phyloP scores from a whole-genome alignment of 2,888 invertebrate genomes.

The Agonopterix alstromeriana region DNA sequence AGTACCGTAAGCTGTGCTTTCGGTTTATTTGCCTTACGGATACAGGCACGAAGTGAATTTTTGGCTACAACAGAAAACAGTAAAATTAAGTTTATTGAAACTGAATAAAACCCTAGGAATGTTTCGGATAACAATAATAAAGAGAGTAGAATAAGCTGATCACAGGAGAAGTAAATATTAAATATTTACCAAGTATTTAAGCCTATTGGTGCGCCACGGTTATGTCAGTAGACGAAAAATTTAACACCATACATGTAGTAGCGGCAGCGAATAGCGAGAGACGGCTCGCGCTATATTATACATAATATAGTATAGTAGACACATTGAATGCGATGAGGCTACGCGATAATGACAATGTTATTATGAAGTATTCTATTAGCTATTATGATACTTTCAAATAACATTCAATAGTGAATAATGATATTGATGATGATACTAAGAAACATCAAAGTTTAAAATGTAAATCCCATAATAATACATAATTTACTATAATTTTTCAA shows the following conservation, averaged over 20 bases:
- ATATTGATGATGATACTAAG: slow-evolving; percentile 23
- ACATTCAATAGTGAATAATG: slow-evolving; percentile 52
- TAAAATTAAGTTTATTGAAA: slow-evolving; percentile 37
- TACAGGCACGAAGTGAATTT: slow-evolving; percentile 52
- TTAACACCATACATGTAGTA: slow-evolving; percentile 15
- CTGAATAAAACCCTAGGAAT: slow-evolving; percentile 61
- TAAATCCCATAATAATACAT: slow-evolving; percentile 45
- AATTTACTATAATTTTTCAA: slow-evolving; percentile 41
- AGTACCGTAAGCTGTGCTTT: slow-evolving; percentile 57
- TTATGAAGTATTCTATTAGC: slow-evolving; percentile 27
- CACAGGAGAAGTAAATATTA: slow-evolving; percentile 70
- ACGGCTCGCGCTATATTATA: background rate
- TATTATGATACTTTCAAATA: slow-evolving; percentile 48
- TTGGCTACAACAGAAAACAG: slow-evolving; percentile 29
- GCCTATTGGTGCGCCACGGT: slow-evolving; percentile 41
- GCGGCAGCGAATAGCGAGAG: slow-evolving; percentile 4
- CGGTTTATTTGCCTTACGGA: slow-evolving; percentile 41
- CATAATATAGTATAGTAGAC: background rate
- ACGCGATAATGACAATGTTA: slow-evolving; percentile 45
- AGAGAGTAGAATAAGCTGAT: slow-evolving; percentile 58
- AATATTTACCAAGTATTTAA: slow-evolving; percentile 57
- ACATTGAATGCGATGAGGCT: slow-evolving; percentile 45
- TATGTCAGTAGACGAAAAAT: slow-evolving; percentile 23
- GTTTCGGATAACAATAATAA: slow-evolving; percentile 60
- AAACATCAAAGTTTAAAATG: slow-evolving; percentile 51